A percentile compares a stretch with the other conserved stretches of the same genome.
phyloP scores from a whole-genome alignment of 1,140 invertebrate genomes.

The Aphis craccivora region DNA sequence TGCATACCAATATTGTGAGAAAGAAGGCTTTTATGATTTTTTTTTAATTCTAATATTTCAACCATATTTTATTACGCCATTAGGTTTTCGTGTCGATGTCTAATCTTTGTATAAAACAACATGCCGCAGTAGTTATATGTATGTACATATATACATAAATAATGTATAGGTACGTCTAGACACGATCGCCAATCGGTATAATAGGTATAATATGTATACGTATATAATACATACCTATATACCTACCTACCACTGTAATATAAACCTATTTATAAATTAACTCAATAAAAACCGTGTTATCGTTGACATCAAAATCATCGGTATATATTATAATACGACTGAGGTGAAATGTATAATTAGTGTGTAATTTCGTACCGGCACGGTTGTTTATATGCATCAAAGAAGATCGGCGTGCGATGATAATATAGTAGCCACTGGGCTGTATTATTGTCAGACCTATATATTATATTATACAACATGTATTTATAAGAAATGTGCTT shows the following conservation, averaged over 20 bases:
- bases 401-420: conserved; percentile 21
- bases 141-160: background rate
- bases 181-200: background rate
- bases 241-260: background rate
- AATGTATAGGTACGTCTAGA: background rate
- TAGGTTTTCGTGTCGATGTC: conserved; percentile 36
- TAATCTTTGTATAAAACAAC: conserved; percentile 20
- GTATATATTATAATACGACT: background rate
- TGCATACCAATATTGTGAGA: background rate
- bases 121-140: background rate
- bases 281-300: conserved; percentile 26
- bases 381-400: background rate
- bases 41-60: background rate
- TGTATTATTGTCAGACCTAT: conserved; percentile 16
- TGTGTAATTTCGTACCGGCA: background rate
- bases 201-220: no score
- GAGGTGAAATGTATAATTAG: background rate
- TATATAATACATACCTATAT: no score
- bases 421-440: conserved; percentile 13
- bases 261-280: conserved; percentile 23
- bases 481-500: background rate
- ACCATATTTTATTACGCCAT: conserved; percentile 24
- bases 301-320: conserved; percentile 21
- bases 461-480: conserved; percentile 13
- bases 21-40: background rate